Evolutionary conservation across 2,113 vertebrate genomes (phyloP).

Genomic region (Chamaetylas fuelleborni): DNA sequence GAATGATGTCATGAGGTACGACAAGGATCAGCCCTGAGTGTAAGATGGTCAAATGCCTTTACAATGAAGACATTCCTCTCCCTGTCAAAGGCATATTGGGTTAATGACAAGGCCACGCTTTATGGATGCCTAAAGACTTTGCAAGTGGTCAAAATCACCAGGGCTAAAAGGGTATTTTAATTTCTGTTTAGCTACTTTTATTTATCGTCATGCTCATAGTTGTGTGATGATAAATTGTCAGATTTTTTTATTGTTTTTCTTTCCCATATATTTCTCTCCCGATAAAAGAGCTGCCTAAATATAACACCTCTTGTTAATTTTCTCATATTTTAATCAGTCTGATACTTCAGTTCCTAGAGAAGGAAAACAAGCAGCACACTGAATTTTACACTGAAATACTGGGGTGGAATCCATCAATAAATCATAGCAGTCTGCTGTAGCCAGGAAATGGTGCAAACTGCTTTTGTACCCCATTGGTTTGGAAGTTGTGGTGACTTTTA

Average conservation of each 20-base stretch:
- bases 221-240: not conserved
- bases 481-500: not conserved
- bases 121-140: not conserved
- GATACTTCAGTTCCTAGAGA: not conserved
- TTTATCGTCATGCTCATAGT: not conserved
- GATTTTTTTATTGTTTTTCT: not conserved
- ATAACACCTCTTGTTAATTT: not conserved
- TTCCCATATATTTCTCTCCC: not conserved
- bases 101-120: not conserved
- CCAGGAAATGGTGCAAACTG: not conserved
- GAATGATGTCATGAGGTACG: slow-evolving; percentile 19
- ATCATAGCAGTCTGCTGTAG: not conserved
- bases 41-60: slow-evolving; percentile 21
- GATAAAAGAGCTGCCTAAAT: not conserved
- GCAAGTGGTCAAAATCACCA: not conserved
- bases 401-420: not conserved
- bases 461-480: not conserved
- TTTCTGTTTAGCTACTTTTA: not conserved
- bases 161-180: not conserved
- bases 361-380: not conserved
- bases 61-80: slow-evolving; percentile 1
- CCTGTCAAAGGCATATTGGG: not conserved
- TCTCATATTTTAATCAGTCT: not conserved
- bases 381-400: not conserved
- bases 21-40: not conserved